A percentile compares a stretch with the other conserved stretches of the same genome.
phyloP scores from a whole-genome alignment of 1,140 invertebrate genomes.

The Tetragnatha versicolor region DNA sequence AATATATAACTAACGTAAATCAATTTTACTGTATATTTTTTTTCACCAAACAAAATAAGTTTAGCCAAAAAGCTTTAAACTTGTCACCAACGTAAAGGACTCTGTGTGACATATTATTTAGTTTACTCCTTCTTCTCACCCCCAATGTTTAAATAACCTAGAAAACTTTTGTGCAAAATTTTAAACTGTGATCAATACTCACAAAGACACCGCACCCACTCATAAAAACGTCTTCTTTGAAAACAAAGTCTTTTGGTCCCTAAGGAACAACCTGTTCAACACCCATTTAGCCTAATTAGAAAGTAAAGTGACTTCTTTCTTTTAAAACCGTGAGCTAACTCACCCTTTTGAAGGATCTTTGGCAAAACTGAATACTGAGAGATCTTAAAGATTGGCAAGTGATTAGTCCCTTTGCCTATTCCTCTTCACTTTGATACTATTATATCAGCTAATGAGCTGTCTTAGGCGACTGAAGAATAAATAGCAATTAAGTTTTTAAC shows the following conservation, averaged over 20 bases:
- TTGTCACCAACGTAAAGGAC: too few relatives aligned
- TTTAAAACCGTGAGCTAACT: constrained; percentile 1
- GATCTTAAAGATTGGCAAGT: constrained; percentile 36
- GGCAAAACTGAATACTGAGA: constrained; percentile 35
- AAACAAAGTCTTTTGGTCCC: constrained; percentile 9
- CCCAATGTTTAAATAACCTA: too few relatives aligned
- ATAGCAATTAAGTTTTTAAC: constrained; percentile 46
- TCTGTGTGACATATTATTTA: too few relatives aligned
- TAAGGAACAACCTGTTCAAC: constrained; percentile 36
- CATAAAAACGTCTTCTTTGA: too few relatives aligned
- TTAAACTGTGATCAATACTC: too few relatives aligned
- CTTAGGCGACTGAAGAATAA: constrained; percentile 37
- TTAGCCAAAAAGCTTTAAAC: too few relatives aligned
- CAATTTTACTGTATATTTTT: too few relatives aligned
- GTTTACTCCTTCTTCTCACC: too few relatives aligned
- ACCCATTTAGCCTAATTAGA: constrained; percentile 43
- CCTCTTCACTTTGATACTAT: constrained; percentile 32
- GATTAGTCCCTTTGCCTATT: constrained; percentile 10
- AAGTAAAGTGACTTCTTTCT: constrained; percentile 30
- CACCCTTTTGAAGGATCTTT: constrained; percentile 15
- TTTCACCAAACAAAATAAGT: too few relatives aligned
- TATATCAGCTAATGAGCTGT: constrained; percentile 35
- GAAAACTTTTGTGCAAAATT: too few relatives aligned
- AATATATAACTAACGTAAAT: too few relatives aligned
- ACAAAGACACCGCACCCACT: too few relatives aligned